Base-by-base conservation (phyloP, 2,113 vertebrate genomes). In the Telmatochromis sp. region DNA sequence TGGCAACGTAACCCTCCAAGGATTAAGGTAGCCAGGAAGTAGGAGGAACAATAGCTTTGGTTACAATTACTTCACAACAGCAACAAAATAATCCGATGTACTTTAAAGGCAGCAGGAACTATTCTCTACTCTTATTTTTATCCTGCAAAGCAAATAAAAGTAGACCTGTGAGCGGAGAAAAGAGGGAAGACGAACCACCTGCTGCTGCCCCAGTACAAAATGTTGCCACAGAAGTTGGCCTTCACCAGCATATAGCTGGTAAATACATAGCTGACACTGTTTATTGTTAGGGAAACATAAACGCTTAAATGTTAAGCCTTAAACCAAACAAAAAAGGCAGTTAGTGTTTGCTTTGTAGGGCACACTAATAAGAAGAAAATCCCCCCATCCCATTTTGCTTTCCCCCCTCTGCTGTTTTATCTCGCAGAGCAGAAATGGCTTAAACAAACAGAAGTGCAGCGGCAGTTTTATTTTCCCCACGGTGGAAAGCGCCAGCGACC, bases 351-450 rank as follows among this genome's bases (percentile, higher is more conserved):
- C 8, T 35, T 87, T 81, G 40, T 80, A 6, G 40, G 51, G 2
- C 4, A 15, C 14, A 79, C 58, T 63, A 68, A 82, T 65, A 47
- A 65, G 60, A 58, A 23, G 28, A 51, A 87, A 91, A 65, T n/a
- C 55, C 84, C 9, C 54, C 75, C 26, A 7, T 45, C 75, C 51
- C 12, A 35, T 80, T 82, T 83, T 17, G 7, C 63, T 19, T 35
- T 49, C 40, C 8, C 8, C 37, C 35, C 58, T 70, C 31, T 12
- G 9, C 47, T 80, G 85, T 86, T 85, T 92, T 89, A 90, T 91
- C 88, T 91, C 21, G 0, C 60, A 6, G 42, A 89, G 42, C 92
- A 92, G 85, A 85, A 81, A 80, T 28, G 80, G 80, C 82, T 91
- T 79, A n/a, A 80, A 85, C 82, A 88, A 86, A 92, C 89, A 81